Evolutionary conservation across 35 echinoderm and acorn worm species (phyloP), one percentile per base, ranked within the genome.

Genomic region (Apostichopus parvimensis): DNA sequence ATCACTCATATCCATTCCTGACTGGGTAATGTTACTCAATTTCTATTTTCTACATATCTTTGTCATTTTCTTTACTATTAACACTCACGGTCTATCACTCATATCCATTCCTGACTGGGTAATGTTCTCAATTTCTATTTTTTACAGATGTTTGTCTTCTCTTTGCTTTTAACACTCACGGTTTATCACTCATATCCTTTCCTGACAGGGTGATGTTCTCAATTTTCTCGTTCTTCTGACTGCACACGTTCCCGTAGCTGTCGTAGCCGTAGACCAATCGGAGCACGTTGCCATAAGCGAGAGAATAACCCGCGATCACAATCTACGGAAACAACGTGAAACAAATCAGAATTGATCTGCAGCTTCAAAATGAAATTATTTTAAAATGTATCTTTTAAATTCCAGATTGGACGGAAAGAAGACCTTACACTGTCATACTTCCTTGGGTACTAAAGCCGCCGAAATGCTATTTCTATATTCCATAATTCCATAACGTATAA

Each of bases 211-310:
- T 72, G 13, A 98, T 80, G 10, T 92, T 93, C 53, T 81, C 88
- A 70, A 94, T 92, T 62, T 92, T 77, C 20, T 78, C n/a, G 90
- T 98, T 98, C 59, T 89, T 91, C 87, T 86, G 83, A 9, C 92
- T 91, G 61, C 96, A 98, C 34, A 98, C 65, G 55, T 98, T 98
- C 13, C 96, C 96, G 77, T 98, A 98, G 94, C 96, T 98, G 88
- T 98, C 96, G 83, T 98, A 98, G 88, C 96, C 96, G 26, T 92
- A 95, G 20, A 98, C 90, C 57, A 98, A 23, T 55, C 93, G 17
- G 5, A 93, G 77, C 22, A 98, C 96, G 68, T 95, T 98, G 21
- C 96, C 96, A 9, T 92, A 87, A 20, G 92, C 91, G n/a, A 98
- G 78, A 17, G 96, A 87, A 84, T 92, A 98, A 10, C 91, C 96